A percentile compares a stretch with the other conserved stretches of the same genome.
These are phyloP conservation scores for Kryptopterus vitreolus DNA, from an alignment of 2,797 vertebrate species.

Conservation along the genomic window DNA sequence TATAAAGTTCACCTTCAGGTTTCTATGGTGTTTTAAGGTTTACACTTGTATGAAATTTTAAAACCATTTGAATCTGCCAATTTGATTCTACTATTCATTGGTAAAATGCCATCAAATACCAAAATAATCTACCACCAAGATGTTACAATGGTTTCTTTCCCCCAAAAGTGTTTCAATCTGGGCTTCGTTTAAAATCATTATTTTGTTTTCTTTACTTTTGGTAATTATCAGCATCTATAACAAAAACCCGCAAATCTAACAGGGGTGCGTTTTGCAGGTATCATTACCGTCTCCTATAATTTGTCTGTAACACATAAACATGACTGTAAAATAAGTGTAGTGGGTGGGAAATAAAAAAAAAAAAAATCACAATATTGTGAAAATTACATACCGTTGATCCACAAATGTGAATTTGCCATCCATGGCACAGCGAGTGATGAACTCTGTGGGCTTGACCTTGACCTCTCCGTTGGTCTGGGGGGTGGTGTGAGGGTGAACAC, in stretches of 20 bases:
- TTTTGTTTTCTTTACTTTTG: neutral
- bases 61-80: neutral
- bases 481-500: conserved; percentile 76
- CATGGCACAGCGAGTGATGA: conserved; percentile 89
- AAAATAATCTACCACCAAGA: neutral
- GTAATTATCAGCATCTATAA: neutral
- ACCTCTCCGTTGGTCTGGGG: conserved; percentile 81
- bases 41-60: too few relatives aligned
- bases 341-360: too few relatives aligned
- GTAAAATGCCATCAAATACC: neutral
- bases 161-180: neutral
- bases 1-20: neutral
- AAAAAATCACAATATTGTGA: neutral
- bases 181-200: neutral
- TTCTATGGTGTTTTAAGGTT: too few relatives aligned
- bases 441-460: conserved; percentile 86
- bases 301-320: neutral
- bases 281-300: neutral
- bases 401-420: conserved; percentile 96
- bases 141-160: too few relatives aligned
- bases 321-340: too few relatives aligned
- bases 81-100: neutral
- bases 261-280: too few relatives aligned
- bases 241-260: neutral
- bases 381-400: conserved; percentile 84